Evolutionary conservation across 2,113 vertebrate species (phyloP), one percentile per base, ranked within the genome.

Genomic region (Halichoerus grypus): DNA sequence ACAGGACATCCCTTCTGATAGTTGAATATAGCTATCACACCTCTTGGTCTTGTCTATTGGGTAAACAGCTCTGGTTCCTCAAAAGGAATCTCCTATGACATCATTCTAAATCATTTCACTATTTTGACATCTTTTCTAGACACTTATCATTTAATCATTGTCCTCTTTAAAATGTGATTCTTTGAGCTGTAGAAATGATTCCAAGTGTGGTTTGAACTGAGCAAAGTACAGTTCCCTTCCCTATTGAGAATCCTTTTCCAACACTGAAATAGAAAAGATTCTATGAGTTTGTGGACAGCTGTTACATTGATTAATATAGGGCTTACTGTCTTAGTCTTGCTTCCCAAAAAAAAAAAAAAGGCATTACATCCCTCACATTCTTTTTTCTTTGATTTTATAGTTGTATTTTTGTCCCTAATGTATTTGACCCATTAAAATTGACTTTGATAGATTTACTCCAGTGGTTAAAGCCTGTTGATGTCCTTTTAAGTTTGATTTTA

Each of bases 231-330:
- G n/a, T 97, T 26, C 59, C 28, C n/a, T 95, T 39, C 15, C 46
- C 46, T 92, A 12, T n/a, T 87, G 71, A 94, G n/a, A 96, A 79
- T 89, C 11, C 63, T 95, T 97, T 97, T 96, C 67, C 57, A 46
- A 53, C 24, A 51, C 31, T 59, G 15, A 77, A 71, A 36, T 77
- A 71, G 28, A 79, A 92, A 57, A 92, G 31, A 49, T 72, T 72
- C 31, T 93, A 0, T 94, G 61, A 93, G 36, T 19, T 89, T 95
- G 63, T n/a, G 1, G 71, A 18, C n/a, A 93, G 26, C 49, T 88
- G n/a, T 91, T 72, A 42, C 31, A 67, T 49, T 61, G 26, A 42
- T 96, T 87, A 88, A 71, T 88, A 91, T n/a, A 94, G 69, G 51
- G 18, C 26, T 97, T 90, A 36, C 53, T 95, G 33, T 88, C 76